These are phyloP conservation scores for Mormyrops attenuatus DNA, from an alignment of 2,797 vertebrate species.

Conservation along the genomic window DNA sequence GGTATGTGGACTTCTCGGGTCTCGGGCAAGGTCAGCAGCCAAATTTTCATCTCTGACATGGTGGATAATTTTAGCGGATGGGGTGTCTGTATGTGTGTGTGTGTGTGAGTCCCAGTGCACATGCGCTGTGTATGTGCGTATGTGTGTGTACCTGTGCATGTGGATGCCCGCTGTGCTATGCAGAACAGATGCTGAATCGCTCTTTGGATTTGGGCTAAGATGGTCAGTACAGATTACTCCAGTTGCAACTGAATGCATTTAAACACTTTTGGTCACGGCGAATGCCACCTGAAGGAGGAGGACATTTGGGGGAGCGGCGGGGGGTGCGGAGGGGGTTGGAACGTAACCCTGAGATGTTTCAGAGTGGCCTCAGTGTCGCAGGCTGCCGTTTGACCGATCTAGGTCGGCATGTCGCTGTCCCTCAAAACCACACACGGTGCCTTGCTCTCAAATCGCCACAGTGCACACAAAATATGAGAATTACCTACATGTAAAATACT, in stretches of 20 bases:
- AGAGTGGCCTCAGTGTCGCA: background rate
- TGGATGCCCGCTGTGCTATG: background rate
- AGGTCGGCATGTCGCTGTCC: background rate
- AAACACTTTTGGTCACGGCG: background rate
- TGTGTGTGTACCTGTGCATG: background rate
- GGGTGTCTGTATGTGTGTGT: background rate
- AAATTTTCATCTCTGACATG: background rate
- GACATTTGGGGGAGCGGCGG: background rate
- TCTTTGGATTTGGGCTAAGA: slow-evolving; percentile 1
- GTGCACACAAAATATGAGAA: background rate
- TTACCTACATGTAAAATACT: background rate
- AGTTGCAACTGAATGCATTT: background rate
- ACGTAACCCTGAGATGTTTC: background rate
- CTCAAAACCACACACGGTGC: background rate
- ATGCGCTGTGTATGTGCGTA: background rate
- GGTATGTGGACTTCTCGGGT: background rate
- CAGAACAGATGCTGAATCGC: slow-evolving; percentile 11
- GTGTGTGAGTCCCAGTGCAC: background rate
- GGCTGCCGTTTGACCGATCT: background rate
- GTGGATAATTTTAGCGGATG: background rate
- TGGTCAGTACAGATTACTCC: slow-evolving; percentile 7
- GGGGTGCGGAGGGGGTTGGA: background rate
- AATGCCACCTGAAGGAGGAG: background rate
- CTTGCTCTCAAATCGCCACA: background rate
- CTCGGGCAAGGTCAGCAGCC: background rate